These are phyloP conservation scores for Pteromalus puparum DNA, from an alignment of 1,140 invertebrate species.

Conservation along the genomic window DNA sequence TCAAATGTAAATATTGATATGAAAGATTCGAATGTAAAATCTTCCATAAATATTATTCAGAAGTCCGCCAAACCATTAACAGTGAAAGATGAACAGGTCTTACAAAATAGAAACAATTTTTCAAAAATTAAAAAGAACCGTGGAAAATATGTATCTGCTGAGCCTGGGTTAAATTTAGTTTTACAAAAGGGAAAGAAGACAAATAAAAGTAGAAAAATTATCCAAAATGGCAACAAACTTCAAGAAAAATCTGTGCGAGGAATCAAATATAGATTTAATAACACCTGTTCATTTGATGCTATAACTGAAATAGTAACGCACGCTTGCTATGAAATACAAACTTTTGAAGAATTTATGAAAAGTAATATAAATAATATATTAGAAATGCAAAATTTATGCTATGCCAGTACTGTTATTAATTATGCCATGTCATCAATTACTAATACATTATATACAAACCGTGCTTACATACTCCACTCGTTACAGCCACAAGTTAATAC, in stretches of 20 bases:
- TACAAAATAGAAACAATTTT: neutral
- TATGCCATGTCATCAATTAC: neutral
- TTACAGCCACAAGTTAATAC: neutral
- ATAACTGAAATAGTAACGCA: neutral
- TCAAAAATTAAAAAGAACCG: neutral
- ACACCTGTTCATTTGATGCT: slow-evolving; percentile 11
- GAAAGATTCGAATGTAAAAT: too few species aligned
- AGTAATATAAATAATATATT: slow-evolving; percentile 2
- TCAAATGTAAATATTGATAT: too few species aligned
- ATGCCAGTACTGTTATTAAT: neutral
- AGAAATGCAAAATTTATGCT: slow-evolving; percentile 6
- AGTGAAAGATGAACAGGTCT: neutral
- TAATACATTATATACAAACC: neutral
- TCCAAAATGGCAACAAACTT: neutral
- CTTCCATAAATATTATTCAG: neutral
- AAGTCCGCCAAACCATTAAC: neutral
- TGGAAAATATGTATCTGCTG: neutral
- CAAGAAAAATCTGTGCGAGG: neutral
- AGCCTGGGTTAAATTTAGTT: neutral
- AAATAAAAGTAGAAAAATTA: neutral
- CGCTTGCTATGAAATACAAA: neutral
- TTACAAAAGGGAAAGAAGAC: neutral
- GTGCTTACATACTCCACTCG: neutral
- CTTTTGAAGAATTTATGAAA: neutral
- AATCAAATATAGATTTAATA: slow-evolving; percentile 1